A percentile compares a stretch with the other conserved stretches of the same genome.
Evolutionary conservation across 2,888 invertebrate species (phyloP).

Genomic region (Autographa gamma): DNA sequence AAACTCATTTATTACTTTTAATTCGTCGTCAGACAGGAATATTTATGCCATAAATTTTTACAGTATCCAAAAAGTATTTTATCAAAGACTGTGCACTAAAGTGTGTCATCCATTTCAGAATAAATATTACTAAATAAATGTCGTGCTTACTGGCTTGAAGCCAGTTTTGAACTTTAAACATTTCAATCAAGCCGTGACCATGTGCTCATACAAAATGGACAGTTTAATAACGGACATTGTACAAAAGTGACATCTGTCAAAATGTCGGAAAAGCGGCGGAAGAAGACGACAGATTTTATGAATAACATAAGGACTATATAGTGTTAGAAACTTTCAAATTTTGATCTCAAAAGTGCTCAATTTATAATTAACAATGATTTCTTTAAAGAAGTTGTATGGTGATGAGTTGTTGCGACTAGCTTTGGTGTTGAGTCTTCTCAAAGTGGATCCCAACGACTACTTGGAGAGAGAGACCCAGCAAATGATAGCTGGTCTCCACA

Average conservation of each 20-base stretch:
- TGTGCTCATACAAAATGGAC: slow-evolving; percentile 36
- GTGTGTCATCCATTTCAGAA: slow-evolving; percentile 39
- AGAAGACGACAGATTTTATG: slow-evolving; percentile 66
- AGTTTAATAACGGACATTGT: slow-evolving; percentile 20
- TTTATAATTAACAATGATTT: slow-evolving; percentile 89
- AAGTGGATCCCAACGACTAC: slow-evolving; percentile 93
- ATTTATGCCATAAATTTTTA: not conserved
- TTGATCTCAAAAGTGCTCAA: slow-evolving; percentile 61
- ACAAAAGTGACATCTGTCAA: slow-evolving; percentile 75
- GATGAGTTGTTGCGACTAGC: slow-evolving; percentile 95
- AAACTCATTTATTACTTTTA: not conserved
- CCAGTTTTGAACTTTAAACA: slow-evolving; percentile 38
- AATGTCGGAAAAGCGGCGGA: slow-evolving; percentile 85
- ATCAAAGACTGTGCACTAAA: slow-evolving; percentile 50
- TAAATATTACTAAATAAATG: slow-evolving; percentile 27
- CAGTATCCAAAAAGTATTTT: not conserved
- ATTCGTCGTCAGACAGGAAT: not conserved
- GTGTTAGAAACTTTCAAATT: slow-evolving; percentile 25
- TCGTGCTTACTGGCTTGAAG: slow-evolving; percentile 41
- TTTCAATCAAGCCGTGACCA: slow-evolving; percentile 38
- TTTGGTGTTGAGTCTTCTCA: slow-evolving; percentile 93
- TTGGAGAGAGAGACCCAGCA: slow-evolving; percentile 88
- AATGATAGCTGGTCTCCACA: slow-evolving; percentile 88
- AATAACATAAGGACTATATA: slow-evolving; percentile 57
- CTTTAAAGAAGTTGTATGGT: slow-evolving; percentile 94